Evolutionary conservation across 2,797 vertebrate genomes (phyloP).

Genomic region (Simalia tracyae): DNA sequence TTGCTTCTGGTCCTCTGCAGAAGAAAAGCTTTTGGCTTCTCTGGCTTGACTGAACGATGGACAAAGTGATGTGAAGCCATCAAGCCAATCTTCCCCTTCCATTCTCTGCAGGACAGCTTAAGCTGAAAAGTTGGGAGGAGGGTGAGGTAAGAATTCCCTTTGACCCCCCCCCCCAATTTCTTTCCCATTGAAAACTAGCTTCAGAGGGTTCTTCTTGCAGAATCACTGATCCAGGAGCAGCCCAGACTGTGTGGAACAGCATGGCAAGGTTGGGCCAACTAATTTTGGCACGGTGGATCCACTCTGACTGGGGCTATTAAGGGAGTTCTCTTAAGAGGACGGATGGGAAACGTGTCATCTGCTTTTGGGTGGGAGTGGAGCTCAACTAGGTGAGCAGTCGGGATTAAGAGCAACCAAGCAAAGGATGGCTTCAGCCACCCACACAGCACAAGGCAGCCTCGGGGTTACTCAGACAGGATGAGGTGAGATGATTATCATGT

Average conservation of each 20-base stretch:
- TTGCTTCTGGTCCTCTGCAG: not conserved
- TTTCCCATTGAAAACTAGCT: not conserved
- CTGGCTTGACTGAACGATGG: not conserved
- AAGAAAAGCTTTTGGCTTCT: not conserved
- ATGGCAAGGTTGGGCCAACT: not conserved
- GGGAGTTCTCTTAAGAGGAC: too few relatives aligned
- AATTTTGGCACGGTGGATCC: not conserved
- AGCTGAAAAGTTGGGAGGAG: not conserved
- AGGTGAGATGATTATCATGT: constrained; percentile 12
- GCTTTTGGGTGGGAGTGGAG: not conserved
- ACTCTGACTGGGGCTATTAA: not conserved
- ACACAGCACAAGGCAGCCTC: not conserved
- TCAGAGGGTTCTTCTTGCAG: not conserved
- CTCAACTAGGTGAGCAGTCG: not conserved
- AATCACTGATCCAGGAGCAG: not conserved
- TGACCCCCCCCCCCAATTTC: not conserved
- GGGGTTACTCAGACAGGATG: not conserved
- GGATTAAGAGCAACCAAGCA: not conserved
- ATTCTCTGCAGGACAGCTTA: not conserved
- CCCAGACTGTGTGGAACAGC: not conserved
- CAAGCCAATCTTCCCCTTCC: not conserved
- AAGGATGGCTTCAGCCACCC: not conserved
- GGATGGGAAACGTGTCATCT: not conserved
- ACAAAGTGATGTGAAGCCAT: not conserved
- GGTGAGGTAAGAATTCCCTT: not conserved